Conservation (phyloP, 2,797 vertebrate genomes). For the Delichon dasypus region DNA sequence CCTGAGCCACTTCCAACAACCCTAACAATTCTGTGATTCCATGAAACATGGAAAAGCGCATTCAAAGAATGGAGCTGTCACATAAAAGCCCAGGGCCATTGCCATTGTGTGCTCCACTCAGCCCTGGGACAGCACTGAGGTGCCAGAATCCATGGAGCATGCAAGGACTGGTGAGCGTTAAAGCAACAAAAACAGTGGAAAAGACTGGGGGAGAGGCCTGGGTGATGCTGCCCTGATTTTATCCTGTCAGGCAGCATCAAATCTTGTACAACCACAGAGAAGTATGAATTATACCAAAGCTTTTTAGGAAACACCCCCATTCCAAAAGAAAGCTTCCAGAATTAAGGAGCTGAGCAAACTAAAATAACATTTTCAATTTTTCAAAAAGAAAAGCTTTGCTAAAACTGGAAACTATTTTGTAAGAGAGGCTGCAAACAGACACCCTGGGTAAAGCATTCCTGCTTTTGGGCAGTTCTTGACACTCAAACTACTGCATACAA, state of each 20-base stretch:
- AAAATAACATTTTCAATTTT: background rate
- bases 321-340: background rate
- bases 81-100: background rate
- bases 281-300: background rate
- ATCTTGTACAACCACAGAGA: background rate
- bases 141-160: background rate
- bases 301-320: background rate
- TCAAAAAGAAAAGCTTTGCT: background rate
- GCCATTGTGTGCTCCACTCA: fast-evolving
- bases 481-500: background rate
- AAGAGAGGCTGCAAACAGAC: background rate
- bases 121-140: background rate
- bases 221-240: background rate
- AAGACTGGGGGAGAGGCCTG: background rate
- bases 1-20: background rate
- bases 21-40: background rate
- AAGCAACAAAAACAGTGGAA: background rate
- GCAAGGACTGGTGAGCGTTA: fast-evolving
- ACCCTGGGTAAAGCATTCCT: background rate
- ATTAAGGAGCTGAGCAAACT: background rate
- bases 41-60: background rate
- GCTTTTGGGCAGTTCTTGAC: background rate
- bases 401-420: background rate
- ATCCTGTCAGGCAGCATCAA: background rate
- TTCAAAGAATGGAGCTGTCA: background rate